These are phyloP conservation scores for Helobdella robusta DNA, from an alignment of 2,888 invertebrate species.

Conservation along the genomic window DNA sequence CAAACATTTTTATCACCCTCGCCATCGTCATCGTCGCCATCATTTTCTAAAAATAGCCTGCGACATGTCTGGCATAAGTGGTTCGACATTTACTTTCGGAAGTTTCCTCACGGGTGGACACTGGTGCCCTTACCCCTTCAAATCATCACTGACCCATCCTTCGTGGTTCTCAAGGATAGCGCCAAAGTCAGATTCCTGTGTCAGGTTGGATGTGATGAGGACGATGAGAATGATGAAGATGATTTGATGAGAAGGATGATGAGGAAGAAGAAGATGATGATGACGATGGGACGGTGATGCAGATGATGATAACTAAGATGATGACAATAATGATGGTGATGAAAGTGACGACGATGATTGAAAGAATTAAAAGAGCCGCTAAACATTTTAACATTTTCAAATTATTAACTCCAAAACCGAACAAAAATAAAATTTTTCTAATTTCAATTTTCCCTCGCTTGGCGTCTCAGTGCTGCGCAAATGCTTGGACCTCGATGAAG, in stretches of 20 bases:
- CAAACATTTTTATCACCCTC: too few relatives aligned
- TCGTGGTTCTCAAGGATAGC: constrained; percentile 40
- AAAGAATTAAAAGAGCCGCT: too few relatives aligned
- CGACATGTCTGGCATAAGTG: constrained; percentile 8
- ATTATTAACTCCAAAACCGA: not conserved
- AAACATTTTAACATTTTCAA: too few relatives aligned
- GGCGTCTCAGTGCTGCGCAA: constrained; percentile 47
- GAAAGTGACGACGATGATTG: too few relatives aligned
- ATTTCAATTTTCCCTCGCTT: not conserved
- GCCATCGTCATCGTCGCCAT: too few relatives aligned
- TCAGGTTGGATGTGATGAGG: constrained; percentile 44
- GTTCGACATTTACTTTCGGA: not conserved
- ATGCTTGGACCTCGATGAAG: constrained; percentile 54
- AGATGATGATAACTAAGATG: too few relatives aligned
- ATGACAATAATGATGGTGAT: too few relatives aligned
- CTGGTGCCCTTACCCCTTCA: not conserved
- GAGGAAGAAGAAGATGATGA: too few relatives aligned
- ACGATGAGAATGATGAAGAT: too few relatives aligned
- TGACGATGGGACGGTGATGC: too few relatives aligned
- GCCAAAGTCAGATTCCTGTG: constrained; percentile 51
- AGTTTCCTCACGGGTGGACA: constrained; percentile 17
- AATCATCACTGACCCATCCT: constrained; percentile 37
- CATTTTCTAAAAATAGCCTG: constrained; percentile 3
- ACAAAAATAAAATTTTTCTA: too few relatives aligned
- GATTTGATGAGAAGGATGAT: too few relatives aligned